Percentiles rank a stretch among this genome's conserved stretches.
Evolutionary conservation across 2,797 vertebrate species (phyloP).

Genomic region (Protosalanx chinensis): DNA sequence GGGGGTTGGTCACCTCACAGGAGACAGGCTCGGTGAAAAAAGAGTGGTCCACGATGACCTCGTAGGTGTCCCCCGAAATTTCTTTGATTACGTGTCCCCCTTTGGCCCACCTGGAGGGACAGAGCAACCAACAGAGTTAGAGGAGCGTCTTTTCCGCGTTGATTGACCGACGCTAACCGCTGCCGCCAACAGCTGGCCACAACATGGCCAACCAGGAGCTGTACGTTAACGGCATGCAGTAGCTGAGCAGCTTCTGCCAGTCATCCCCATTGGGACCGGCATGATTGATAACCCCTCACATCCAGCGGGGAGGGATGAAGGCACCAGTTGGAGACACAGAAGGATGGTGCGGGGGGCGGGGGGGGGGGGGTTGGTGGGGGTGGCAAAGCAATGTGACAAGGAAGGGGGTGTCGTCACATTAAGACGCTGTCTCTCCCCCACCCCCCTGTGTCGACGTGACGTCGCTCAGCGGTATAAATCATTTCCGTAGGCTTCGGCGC

Average conservation of each 20-base stretch:
- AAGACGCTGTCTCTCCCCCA: constrained; percentile 17
- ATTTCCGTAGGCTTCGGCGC: constrained; percentile 66
- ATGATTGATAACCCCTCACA: constrained; percentile 24
- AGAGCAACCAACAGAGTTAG: neutral
- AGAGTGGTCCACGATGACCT: constrained; percentile 91
- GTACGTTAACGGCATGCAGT: neutral
- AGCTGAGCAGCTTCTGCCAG: neutral
- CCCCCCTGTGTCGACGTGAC: constrained; percentile 46
- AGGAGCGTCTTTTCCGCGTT: constrained; percentile 18
- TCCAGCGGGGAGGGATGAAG: constrained; percentile 26
- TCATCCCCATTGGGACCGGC: neutral
- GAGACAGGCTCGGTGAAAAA: constrained; percentile 95
- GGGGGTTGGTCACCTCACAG: constrained; percentile 93
- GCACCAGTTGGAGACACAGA: constrained; percentile 4
- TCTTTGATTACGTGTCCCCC: constrained; percentile 91
- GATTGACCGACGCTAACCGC: neutral
- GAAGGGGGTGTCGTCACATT: neutral
- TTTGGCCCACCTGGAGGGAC: constrained; percentile 89
- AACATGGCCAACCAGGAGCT: no score
- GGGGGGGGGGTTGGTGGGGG: neutral
- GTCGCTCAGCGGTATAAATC: constrained; percentile 64
- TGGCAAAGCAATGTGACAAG: neutral
- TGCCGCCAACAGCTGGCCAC: no score
- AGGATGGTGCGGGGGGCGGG: neutral
- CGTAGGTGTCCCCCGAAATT: constrained; percentile 87